Evolutionary conservation across 35 echinoderm and acorn worm species (phyloP).

Genomic region (Amphiura filiformis): DNA sequence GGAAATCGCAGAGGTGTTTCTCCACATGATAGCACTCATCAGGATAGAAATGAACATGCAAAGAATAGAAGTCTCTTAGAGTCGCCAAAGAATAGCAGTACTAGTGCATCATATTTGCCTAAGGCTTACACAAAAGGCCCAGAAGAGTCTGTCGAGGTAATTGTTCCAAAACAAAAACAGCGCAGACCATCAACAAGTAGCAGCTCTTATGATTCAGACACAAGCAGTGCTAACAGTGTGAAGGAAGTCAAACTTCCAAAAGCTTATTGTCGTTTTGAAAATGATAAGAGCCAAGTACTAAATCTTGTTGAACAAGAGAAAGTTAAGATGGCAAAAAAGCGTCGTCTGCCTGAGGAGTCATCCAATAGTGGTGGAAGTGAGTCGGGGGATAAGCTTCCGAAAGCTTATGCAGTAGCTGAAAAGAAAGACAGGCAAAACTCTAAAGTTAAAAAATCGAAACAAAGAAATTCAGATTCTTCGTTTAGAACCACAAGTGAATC

Average conservation of each 20-base stretch:
- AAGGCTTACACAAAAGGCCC: background rate
- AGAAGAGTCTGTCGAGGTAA: background rate
- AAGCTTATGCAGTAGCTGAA: constrained; percentile 26
- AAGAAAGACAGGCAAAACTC: background rate
- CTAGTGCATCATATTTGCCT: background rate
- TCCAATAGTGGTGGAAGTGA: constrained; percentile 15
- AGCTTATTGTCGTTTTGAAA: constrained; percentile 26
- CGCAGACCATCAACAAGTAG: background rate
- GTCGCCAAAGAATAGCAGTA: too few relatives aligned
- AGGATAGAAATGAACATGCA: too few relatives aligned
- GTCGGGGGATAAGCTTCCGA: constrained; percentile 13
- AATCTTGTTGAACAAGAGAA: constrained; percentile 21
- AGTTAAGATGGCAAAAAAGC: constrained; percentile 10
- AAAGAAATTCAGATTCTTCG: constrained; percentile 26
- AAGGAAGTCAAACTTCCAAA: background rate
- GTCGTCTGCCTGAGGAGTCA: background rate
- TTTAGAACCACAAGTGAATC: background rate
- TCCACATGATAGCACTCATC: too few relatives aligned
- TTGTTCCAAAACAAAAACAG: background rate
- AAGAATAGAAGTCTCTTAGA: too few relatives aligned
- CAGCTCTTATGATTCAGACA: background rate
- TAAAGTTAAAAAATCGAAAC: background rate
- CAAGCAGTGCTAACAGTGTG: background rate
- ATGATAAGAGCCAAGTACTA: constrained; percentile 24
- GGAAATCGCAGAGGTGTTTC: too few relatives aligned